Base-by-base conservation (phyloP, 2,113 vertebrate genomes). In the Triplophysa siluroides region DNA sequence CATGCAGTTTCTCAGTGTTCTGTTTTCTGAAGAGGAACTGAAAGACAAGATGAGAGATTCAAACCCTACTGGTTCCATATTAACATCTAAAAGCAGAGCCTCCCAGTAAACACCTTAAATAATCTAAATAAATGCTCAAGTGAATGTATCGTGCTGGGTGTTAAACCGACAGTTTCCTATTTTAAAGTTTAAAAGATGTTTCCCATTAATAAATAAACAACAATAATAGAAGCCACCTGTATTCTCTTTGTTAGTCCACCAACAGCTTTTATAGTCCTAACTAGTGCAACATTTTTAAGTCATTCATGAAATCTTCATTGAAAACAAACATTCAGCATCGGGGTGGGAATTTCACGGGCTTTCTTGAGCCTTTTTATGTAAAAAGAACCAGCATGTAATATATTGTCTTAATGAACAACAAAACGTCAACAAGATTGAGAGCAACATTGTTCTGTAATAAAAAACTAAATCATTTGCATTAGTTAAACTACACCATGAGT, bases 11-110 rank as follows among this genome's bases (percentile, higher is more conserved):
- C 72, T 84, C 69, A 78, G 67, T 19, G 9, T 70, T 23, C 7
- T 88, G 8, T 84, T 85, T 8, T 76, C 56, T 41, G 83, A 83
- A 26, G 76, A 85, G 19, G 82, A 88, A 54, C 23, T 52, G 66
- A 45, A 78, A 63, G 50, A 67, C 24, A 14, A 50, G 50, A 26
- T 62, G 33, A 78, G 68, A 82, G 26, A 8, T 63, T 21, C 41
- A 33, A 33, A 65, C 29, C 18, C 16, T 10, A 21, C 41, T 43
- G 23, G 47, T 26, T 67, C 78, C 47, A 19, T 21, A 54, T 60
- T 33, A 13, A 68, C 47, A 11, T 38, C 23, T 24, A 18, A 45
- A 43, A 23, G 29, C 47, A 78, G 38, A 60, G 43, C 50, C 14
- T 26, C 43, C 29, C 41, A 65, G 76, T 80, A 78, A 81, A 29